Evolutionary conservation across 2,113 vertebrate species (phyloP).

Genomic region (Rattus rattus): DNA sequence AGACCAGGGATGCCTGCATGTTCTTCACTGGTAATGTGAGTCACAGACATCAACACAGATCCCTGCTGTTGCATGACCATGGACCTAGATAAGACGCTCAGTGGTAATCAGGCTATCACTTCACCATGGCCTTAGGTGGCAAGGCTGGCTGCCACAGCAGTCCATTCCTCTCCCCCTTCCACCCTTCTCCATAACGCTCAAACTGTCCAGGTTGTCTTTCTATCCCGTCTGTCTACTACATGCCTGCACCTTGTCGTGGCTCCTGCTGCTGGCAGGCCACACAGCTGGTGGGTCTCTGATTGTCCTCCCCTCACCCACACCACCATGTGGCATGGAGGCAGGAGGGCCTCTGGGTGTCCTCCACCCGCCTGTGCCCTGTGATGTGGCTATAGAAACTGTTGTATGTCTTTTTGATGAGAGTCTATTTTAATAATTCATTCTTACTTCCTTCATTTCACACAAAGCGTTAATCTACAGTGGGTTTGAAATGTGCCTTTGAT

Average conservation of each 20-base stretch:
- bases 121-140: background rate
- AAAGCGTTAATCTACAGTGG: background rate
- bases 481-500: background rate
- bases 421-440: background rate
- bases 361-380: background rate
- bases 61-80: background rate
- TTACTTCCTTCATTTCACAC: constrained; percentile 22
- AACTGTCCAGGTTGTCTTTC: background rate
- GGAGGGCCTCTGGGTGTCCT: background rate
- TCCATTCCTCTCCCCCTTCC: background rate
- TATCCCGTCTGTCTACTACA: background rate
- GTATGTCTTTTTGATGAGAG: background rate
- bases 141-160: background rate
- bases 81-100: background rate
- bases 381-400: background rate
- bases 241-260: background rate
- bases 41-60: background rate
- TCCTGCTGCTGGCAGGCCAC: too few species aligned
- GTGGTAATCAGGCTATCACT: background rate
- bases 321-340: background rate
- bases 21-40: background rate
- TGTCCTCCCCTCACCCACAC: too few species aligned
- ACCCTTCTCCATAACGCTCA: background rate
- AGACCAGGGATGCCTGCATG: background rate
- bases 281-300: too few species aligned